Percentiles rank a stretch among this genome's conserved stretches.
Evolutionary conservation across 2,113 vertebrate genomes (phyloP).

Genomic region (Rhineura floridana): DNA sequence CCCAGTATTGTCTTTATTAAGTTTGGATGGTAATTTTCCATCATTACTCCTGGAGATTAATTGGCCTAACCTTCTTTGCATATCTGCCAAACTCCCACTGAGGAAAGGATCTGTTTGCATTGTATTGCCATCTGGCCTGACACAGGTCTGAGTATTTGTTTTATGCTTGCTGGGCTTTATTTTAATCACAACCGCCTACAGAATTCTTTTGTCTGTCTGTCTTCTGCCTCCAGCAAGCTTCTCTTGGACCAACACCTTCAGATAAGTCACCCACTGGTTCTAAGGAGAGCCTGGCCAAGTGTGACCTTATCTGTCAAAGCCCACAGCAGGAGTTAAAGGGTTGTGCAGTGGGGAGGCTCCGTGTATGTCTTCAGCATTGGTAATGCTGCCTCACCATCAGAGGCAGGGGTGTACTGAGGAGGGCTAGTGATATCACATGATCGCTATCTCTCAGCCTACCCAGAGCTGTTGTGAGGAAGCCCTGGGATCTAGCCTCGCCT

Average conservation of each 20-base stretch:
- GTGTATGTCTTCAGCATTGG: background rate
- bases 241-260: background rate
- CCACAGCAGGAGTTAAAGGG: no score
- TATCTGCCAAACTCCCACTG: background rate
- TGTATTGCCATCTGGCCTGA: background rate
- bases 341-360: no score
- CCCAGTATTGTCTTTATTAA: background rate
- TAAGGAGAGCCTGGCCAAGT: background rate
- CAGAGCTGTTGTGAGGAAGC: no score
- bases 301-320: background rate
- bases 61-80: background rate
- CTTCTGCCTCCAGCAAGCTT: background rate
- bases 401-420: no score
- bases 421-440: no score
- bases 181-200: background rate
- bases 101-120: slow-evolving; percentile 22
- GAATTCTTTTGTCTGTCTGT: background rate
- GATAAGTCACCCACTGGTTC: background rate
- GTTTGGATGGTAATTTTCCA: background rate
- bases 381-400: no score
- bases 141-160: background rate
- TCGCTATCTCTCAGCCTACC: no score
- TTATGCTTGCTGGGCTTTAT: background rate
- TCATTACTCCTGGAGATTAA: background rate
- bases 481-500: no score